These are phyloP conservation scores for Monoplex corrugatus DNA, from an alignment of 2,888 invertebrate genomes.

Conservation along the genomic window DNA sequence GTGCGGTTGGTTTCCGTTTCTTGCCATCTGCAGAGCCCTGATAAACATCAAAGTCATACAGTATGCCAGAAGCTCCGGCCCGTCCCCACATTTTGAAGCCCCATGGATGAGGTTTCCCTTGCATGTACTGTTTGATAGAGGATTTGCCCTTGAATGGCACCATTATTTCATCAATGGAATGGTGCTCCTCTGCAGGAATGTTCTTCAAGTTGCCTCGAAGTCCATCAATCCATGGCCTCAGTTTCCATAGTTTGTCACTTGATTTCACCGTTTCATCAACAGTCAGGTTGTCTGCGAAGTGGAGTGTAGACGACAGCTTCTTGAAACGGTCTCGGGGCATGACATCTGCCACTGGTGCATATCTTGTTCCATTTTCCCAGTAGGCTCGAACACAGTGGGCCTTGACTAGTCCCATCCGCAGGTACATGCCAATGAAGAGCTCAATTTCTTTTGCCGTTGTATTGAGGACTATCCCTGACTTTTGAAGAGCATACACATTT, in stretches of 20 bases:
- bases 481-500: conserved; percentile 28
- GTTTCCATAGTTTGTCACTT: conserved; percentile 57
- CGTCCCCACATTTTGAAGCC: conserved; percentile 55
- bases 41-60: conserved; percentile 54
- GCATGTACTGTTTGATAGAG: conserved; percentile 56
- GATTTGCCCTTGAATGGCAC: conserved; percentile 70
- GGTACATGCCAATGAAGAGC: conserved; percentile 50
- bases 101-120: conserved; percentile 53
- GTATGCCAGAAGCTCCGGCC: conserved; percentile 39
- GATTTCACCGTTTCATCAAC: conserved; percentile 1
- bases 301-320: conserved; percentile 46
- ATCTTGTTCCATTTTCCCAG: conserved; percentile 54
- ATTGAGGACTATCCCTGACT: conserved; percentile 45
- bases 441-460: conserved; percentile 55
- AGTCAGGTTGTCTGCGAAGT: conserved; percentile 8
- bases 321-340: conserved; percentile 55
- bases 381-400: conserved; percentile 47
- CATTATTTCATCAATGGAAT: conserved; percentile 71
- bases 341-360: conserved; percentile 48
- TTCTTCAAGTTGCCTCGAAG: conserved; percentile 53
- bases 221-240: conserved; percentile 53
- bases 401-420: conserved; percentile 54
- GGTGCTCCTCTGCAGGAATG: conserved; percentile 69
- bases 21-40: conserved; percentile 26
- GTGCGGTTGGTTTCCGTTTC: conserved; percentile 20